Conservation (phyloP, 2,113 vertebrate genomes). For the Hepsetus odoe region DNA sequence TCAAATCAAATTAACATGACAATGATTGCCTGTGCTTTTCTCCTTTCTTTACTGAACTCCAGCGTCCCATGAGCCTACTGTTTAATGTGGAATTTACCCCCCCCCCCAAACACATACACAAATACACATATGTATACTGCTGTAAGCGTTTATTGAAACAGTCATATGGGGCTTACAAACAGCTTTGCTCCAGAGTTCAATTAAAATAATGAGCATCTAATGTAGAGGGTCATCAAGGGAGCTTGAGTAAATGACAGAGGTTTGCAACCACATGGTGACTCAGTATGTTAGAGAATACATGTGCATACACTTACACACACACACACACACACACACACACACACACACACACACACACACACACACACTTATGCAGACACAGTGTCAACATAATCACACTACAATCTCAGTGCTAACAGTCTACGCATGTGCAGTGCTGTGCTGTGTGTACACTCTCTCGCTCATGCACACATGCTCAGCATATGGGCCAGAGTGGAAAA, state of each 20-base stretch:
- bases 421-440: not conserved
- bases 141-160: slow-evolving; percentile 57
- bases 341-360: slow-evolving; percentile 15
- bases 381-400: slow-evolving; percentile 1
- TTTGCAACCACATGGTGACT: slow-evolving; percentile 68
- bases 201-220: slow-evolving; percentile 73
- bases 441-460: not conserved
- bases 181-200: slow-evolving; percentile 66
- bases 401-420: not conserved
- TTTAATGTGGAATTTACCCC: slow-evolving; percentile 34
- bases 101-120: slow-evolving; percentile 24
- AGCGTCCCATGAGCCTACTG: slow-evolving; percentile 26
- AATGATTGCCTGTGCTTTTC: not conserved
- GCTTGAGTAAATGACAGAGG: slow-evolving; percentile 66
- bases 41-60: not conserved
- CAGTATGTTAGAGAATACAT: slow-evolving; percentile 43
- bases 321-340: slow-evolving; percentile 23
- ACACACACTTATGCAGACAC: too few species aligned
- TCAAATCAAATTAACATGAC: not conserved
- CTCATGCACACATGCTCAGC: slow-evolving; percentile 14
- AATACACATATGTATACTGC: slow-evolving; percentile 23
- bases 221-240: slow-evolving; percentile 66
- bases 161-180: slow-evolving; percentile 52
- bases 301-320: slow-evolving; percentile 40
- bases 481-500: slow-evolving; percentile 20